Base-by-base conservation (phyloP, 2,113 vertebrate genomes). In the Dipodomys merriami region DNA sequence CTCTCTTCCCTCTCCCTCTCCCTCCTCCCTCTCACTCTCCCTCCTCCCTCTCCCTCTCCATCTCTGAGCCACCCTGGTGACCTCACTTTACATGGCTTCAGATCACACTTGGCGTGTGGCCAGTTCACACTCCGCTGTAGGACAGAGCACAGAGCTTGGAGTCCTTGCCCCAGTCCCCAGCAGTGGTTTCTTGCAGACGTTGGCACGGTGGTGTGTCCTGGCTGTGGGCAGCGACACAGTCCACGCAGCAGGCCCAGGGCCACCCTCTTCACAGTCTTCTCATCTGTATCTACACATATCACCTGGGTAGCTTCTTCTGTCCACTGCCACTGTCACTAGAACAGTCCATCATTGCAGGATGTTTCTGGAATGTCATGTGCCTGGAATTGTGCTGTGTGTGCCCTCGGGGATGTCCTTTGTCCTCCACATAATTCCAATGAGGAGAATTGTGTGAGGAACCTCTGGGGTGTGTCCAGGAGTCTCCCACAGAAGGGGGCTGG, bases 261-360 rank as follows among this genome's bases (percentile, higher is more conserved):
- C 25, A 0, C 5, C 2, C 0, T 6, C 0, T 57, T 2, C 12
- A 57, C 53, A 4, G 53, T 19, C 27, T 19, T 22, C 49, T 15
- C 6, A 0, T 27, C 7, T 49, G 2, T 29, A 25, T 35, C 0
- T 6, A n/a, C 44, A 0, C 10, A 4, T 12, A 1, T 5, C n/a
- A 2, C 77, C 23, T 0, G 3, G 1, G 4, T 9, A 1, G 15
- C 30, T 2, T 13, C 35, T 25, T 19, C 3, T 30, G 1, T 2
- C 78, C 39, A 6, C 16, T 57, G 53, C 53, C 53, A 0, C 9
- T 1, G 44, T 12, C 39, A 2, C 4, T 25, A 20, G 72, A 72
- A 23, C 29, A 15, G 15, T 30, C 73, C 6, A 0, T 20, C 15
- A 2, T 25, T 2, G 8, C 25, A 23, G 39, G 12, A 12, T 20